phyloP scores from a whole-genome alignment of 2,113 vertebrate species.

The Thalassoma bifasciatum region DNA sequence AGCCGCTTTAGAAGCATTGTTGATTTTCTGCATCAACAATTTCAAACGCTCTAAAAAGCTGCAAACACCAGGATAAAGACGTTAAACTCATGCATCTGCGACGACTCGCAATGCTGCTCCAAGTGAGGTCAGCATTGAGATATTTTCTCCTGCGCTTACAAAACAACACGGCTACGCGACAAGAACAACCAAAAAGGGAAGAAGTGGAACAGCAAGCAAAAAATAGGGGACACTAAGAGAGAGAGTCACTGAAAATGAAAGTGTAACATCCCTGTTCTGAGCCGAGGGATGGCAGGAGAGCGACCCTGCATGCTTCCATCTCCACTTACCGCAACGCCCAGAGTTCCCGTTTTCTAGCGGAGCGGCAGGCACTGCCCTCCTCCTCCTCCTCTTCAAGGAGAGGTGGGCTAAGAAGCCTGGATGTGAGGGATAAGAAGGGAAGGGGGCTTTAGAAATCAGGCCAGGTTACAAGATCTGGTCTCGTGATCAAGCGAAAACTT shows the following conservation, averaged over 20 bases:
- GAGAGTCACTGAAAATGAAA: not conserved
- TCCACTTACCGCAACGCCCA: slow-evolving; percentile 62
- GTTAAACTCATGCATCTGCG: slow-evolving; percentile 37
- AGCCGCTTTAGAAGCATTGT: slow-evolving; percentile 43
- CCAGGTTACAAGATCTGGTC: not conserved
- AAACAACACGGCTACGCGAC: too few species aligned
- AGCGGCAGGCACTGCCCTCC: slow-evolving; percentile 35
- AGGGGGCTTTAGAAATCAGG: slow-evolving; percentile 3
- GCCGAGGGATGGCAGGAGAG: slow-evolving; percentile 35
- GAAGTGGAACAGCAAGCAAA: slow-evolving; percentile 25
- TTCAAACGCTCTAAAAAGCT: slow-evolving; percentile 23
- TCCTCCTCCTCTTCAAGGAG: slow-evolving; percentile 70
- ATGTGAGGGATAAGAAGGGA: slow-evolving; percentile 56
- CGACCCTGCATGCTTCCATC: slow-evolving; percentile 38
- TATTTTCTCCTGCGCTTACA: not conserved
- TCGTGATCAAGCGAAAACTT: too few species aligned
- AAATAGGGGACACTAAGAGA: not conserved
- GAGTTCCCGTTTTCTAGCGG: slow-evolving; percentile 63
- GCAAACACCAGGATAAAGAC: slow-evolving; percentile 7
- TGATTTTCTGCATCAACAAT: slow-evolving; percentile 63
- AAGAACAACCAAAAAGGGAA: slow-evolving; percentile 1
- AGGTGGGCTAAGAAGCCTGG: slow-evolving; percentile 71
- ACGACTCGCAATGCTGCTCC: slow-evolving; percentile 45
- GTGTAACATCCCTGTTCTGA: slow-evolving; percentile 22
- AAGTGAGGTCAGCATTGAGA: slow-evolving; percentile 38